Evolutionary conservation across 1,140 invertebrate genomes (phyloP).

Genomic region (Anastrepha obliqua): DNA sequence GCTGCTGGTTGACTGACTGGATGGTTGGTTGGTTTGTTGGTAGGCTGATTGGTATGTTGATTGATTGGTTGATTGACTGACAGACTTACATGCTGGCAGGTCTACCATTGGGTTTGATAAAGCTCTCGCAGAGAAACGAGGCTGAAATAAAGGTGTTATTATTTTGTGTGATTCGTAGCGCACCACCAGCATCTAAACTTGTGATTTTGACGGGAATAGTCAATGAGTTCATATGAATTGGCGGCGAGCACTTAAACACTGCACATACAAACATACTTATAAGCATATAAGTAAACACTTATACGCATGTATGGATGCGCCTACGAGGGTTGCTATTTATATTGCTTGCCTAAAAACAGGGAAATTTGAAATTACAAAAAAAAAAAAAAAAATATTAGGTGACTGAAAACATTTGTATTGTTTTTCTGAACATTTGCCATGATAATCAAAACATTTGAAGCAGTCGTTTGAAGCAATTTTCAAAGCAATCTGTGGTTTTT

Average conservation of each 20-base stretch:
- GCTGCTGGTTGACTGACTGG: neutral
- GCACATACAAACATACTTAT: neutral
- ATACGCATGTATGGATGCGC: neutral
- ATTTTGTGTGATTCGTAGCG: neutral
- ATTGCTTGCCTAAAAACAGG: too few species aligned
- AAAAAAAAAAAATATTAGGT: too few species aligned
- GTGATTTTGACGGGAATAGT: slow-evolving; percentile 11
- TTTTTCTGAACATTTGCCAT: too few species aligned
- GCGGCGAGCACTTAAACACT: neutral
- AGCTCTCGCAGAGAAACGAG: neutral
- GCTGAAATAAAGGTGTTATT: slow-evolving; percentile 26
- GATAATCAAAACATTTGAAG: too few species aligned
- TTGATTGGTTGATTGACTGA: slow-evolving; percentile 32
- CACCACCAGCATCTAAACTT: neutral
- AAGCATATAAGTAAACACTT: neutral
- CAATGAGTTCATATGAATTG: slow-evolving; percentile 5
- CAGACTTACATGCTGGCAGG: neutral
- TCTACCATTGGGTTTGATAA: neutral
- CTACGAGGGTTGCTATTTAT: neutral
- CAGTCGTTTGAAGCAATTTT: too few species aligned
- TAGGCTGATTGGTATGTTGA: neutral
- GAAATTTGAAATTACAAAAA: too few species aligned
- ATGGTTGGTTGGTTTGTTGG: neutral
- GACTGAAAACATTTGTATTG: too few species aligned
- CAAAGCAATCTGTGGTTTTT: too few species aligned